Conservation (phyloP, 2,113 vertebrate genomes). For the Myrmophylax atrothorax region DNA sequence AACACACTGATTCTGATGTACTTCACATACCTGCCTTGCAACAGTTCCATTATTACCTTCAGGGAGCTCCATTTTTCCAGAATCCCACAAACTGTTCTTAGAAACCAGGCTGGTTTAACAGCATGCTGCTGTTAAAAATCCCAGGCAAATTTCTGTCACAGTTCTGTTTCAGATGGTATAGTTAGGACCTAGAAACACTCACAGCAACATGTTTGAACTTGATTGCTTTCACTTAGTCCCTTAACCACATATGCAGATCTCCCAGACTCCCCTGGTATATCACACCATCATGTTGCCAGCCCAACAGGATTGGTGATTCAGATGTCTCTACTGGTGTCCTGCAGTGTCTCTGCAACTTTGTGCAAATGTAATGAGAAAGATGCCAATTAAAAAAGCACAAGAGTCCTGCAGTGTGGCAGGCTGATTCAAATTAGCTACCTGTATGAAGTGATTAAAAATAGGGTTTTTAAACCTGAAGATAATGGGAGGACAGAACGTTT, state of each 20-base stretch:
- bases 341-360: conserved; percentile 62
- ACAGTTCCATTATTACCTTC: background rate
- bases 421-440: conserved; percentile 69
- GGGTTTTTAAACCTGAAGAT: conserved; percentile 46
- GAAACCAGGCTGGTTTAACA: background rate
- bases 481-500: conserved; percentile 57
- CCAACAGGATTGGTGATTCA: conserved; percentile 51
- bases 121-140: background rate
- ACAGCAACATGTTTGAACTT: background rate
- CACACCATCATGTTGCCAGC: conserved; percentile 23
- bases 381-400: conserved; percentile 64
- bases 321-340: conserved; percentile 51
- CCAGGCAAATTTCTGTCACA: background rate
- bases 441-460: conserved; percentile 65
- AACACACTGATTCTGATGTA: background rate
- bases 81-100: background rate
- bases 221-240: background rate
- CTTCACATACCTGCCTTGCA: background rate
- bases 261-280: background rate
- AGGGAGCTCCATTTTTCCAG: background rate
- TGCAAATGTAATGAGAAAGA: conserved; percentile 70
- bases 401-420: conserved; percentile 61
- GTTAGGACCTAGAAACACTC: background rate
- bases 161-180: background rate
- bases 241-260: background rate